These are phyloP conservation scores for Myocastor coypus DNA, from an alignment of 2,113 vertebrate species.

Conservation along the genomic window DNA sequence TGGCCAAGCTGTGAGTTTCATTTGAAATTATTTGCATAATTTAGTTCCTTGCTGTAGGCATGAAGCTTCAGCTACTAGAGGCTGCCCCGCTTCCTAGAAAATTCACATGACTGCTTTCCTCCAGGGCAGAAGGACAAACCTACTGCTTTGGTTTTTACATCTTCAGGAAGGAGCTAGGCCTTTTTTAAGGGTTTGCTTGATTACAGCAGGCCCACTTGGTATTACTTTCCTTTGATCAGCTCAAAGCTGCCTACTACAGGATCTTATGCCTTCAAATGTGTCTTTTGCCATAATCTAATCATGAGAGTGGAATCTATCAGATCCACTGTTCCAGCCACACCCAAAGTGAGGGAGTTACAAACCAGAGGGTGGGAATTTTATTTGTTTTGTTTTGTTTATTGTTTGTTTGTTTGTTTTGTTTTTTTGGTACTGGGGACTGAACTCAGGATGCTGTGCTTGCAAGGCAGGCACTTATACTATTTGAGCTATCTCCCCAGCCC, in stretches of 20 bases:
- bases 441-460: no score
- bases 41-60: not conserved
- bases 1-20: not conserved
- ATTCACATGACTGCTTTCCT: not conserved
- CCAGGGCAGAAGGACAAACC: not conserved
- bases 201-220: not conserved
- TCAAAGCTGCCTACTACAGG: not conserved
- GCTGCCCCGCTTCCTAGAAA: not conserved
- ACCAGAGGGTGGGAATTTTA: not conserved
- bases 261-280: constrained; percentile 15
- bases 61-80: not conserved
- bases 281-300: constrained; percentile 6
- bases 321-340: not conserved
- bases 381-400: no score
- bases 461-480: no score
- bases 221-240: not conserved
- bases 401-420: no score
- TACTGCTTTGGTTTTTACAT: not conserved
- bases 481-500: no score
- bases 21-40: not conserved
- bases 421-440: no score
- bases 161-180: not conserved
- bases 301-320: not conserved
- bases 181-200: not conserved
- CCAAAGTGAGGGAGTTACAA: not conserved